Conservation (phyloP, 2,113 vertebrate genomes). For the Phalacrocorax pelagicus region DNA sequence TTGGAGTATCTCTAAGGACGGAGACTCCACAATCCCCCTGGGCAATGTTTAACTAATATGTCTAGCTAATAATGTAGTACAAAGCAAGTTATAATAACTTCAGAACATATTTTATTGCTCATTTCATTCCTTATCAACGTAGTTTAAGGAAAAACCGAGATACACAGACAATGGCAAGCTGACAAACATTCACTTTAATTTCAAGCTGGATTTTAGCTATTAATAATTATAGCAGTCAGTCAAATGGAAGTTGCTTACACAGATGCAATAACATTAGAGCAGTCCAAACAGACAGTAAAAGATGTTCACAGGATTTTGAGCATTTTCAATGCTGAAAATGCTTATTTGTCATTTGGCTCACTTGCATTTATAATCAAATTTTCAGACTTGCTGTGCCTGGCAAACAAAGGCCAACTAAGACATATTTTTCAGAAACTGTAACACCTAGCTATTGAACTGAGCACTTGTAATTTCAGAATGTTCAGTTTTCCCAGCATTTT, state of each 20-base stretch:
- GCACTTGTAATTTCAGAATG: background rate
- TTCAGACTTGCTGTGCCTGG: background rate
- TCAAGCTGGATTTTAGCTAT: background rate
- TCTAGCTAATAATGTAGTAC: background rate
- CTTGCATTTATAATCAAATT: background rate
- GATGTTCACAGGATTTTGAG: background rate
- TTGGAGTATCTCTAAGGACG: background rate
- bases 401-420: background rate
- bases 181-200: background rate
- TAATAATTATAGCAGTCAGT: background rate
- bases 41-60: background rate
- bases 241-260: background rate
- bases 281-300: background rate
- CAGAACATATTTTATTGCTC: background rate
- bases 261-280: background rate
- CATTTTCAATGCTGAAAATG: background rate
- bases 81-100: background rate
- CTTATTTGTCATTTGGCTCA: background rate
- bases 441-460: background rate
- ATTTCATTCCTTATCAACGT: background rate
- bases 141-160: background rate
- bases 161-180: background rate
- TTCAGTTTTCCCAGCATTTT: background rate
- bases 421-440: background rate
- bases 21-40: background rate